Evolutionary conservation across 2,888 invertebrate species (phyloP).

Genomic region (Drosophila tripunctata): DNA sequence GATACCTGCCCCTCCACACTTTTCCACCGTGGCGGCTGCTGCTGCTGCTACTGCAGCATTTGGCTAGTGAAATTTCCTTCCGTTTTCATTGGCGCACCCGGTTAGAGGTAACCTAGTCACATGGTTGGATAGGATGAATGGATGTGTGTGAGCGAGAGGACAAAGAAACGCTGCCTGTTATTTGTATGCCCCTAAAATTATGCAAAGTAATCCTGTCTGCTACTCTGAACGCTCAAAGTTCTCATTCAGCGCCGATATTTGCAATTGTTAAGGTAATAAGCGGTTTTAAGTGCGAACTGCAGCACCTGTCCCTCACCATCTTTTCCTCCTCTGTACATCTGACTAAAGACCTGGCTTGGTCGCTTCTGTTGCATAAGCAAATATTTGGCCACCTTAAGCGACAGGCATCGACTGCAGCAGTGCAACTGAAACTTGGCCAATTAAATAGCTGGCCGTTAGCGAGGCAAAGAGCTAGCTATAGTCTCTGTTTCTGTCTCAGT

Average conservation of each 20-base stretch:
- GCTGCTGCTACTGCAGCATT: constrained; percentile 62
- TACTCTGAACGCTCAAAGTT: constrained; percentile 45
- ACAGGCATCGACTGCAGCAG: constrained; percentile 47
- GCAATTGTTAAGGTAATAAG: constrained; percentile 80
- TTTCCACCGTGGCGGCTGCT: constrained; percentile 35
- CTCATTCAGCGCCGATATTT: constrained; percentile 72
- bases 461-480: constrained; percentile 15
- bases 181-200: constrained; percentile 77
- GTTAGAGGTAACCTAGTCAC: constrained; percentile 25
- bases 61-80: constrained; percentile 79
- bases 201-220: constrained; percentile 76
- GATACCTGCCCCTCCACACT: constrained; percentile 9
- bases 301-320: constrained; percentile 51
- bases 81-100: constrained; percentile 58
- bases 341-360: constrained; percentile 4
- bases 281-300: constrained; percentile 73
- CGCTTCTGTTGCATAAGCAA: constrained; percentile 71
- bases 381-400: constrained; percentile 78
- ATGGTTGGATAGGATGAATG: not conserved
- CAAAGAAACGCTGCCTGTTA: constrained; percentile 60
- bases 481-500: constrained; percentile 21
- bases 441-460: constrained; percentile 69
- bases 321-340: not conserved
- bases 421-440: constrained; percentile 71
- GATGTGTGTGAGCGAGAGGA: constrained; percentile 3